Evolutionary conservation across 2,113 vertebrate genomes (phyloP), one percentile per base, ranked within the genome.

Genomic region (Psittacula cyanocephala): DNA sequence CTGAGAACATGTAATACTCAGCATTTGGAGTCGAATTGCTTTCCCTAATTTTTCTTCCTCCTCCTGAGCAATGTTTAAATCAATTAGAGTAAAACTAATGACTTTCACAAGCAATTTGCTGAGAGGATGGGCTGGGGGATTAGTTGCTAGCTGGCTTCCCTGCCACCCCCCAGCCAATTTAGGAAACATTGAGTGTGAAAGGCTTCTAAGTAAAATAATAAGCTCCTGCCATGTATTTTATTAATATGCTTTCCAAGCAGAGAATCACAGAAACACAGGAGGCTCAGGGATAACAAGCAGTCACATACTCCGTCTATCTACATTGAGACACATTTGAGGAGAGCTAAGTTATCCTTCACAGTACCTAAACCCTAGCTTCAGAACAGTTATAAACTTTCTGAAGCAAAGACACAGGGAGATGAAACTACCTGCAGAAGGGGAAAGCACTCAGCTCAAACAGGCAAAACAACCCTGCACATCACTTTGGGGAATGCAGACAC

Each of bases 11-110:
- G 9, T 28, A 67, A 84, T 55, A 63, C 65, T 90, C 81, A 59
- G 67, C 72, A 47, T 86, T 81, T 13, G 1, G 31, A 68, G 53
- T 52, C 29, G 24, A 47, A 84, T 13, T 75, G 68, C 23, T 80
- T 93, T 89, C 68, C 71, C 71, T 88, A 23, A 84, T 69, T 91
- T 49, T 39, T 89, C 64, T 55, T 89, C 78, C 18, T 57, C 55
- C 89, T 89, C 86, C 88, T 63, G 68, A 85, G 89, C 31, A 85
- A 92, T 0, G 18, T 65, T 94, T 91, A 87, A 93, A 91, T 92
- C 81, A 95, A 91, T 95, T 95, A 95, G 70, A 91, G 78, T 69
- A 77, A 91, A 97, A 96, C 70, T 76, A 95, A 96, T 95, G 74
- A 89, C 68, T 94, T 93, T 78, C 3, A n/a, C 39, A 83, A 95